Evolutionary conservation across 37 sponge, comb jelly and placozoan genomes (phyloP).

Genomic region (Aplysina aerophoba): DNA sequence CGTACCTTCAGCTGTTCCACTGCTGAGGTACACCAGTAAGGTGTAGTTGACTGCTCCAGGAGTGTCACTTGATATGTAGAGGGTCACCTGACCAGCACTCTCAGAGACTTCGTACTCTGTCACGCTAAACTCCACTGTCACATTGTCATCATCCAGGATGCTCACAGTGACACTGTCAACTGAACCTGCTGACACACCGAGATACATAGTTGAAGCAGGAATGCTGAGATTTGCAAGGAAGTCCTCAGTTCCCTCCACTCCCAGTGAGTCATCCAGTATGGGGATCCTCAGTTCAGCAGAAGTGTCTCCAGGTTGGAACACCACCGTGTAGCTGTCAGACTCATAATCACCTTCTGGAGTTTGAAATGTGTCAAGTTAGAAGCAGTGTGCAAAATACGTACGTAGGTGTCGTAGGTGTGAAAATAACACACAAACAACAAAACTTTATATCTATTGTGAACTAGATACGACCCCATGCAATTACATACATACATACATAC

Average conservation of each 20-base stretch:
- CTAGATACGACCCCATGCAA: no score
- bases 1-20: constrained; percentile 18
- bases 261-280: background rate
- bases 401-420: no score
- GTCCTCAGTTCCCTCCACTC: background rate
- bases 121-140: background rate
- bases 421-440: no score
- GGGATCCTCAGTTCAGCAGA: background rate
- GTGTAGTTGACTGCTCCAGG: background rate
- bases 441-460: no score
- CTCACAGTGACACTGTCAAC: background rate
- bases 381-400: no score
- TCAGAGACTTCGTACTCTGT: constrained; percentile 3
- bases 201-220: background rate
- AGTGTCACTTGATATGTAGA: background rate
- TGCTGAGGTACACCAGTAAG: background rate
- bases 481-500: no score
- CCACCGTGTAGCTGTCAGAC: background rate
- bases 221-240: constrained; percentile 14
- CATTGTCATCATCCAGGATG: constrained; percentile 1
- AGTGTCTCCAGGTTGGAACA: background rate
- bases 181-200: background rate
- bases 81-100: background rate
- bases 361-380: no score
- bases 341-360: background rate